Base-by-base conservation (phyloP, 2,888 invertebrate genomes). In the Netelia fuscicornis region DNA sequence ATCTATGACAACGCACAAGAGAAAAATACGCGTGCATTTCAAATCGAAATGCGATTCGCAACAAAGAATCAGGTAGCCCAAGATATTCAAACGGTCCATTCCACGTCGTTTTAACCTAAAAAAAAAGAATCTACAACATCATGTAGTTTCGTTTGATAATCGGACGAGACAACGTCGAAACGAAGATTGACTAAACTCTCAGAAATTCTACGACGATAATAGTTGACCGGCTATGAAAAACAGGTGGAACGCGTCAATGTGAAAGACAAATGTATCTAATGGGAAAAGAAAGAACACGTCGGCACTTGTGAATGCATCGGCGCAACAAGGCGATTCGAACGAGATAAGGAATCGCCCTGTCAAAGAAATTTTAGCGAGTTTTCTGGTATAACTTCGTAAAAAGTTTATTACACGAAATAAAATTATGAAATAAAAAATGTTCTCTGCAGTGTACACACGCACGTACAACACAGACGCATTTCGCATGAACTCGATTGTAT, bases 401-500 rank as follows among this genome's bases (percentile, higher is more conserved):
- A 70, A 60, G 20, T 52, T 68, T 60, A n/a, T n/a, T 54, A 54
- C 44, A 48, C 54, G 54, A 62, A 6, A 30, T 10, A 67, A 68
- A 67, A 37, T 60, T 42, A 37, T 23, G 58, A 70, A 62, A 70
- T 62, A 62, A 20, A 20, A 64, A 37, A 56, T 52, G n/a, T 13
- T 23, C 54, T 5, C 54, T n/a, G 56, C 17, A 30, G 5, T 23
- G n/a, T 52, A 62, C 9, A 74, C 74, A 60, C 44, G 52, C 30
- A 62, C 54, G 25, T 54, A 77, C 62, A 67, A 58, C 13, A 67
- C 60, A 78, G 52, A 70, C 52, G 48, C 54, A n/a, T 2, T 8
- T 52, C 54, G 54, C 60, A 79, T 64, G 64, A 71, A 72, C 62
- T 72, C 71, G 62, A 56, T n/a, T 72, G 56, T 72, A 80, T 72